These are phyloP conservation scores for Glossophaga mutica DNA, from an alignment of 2,797 vertebrate species.

Conservation along the genomic window DNA sequence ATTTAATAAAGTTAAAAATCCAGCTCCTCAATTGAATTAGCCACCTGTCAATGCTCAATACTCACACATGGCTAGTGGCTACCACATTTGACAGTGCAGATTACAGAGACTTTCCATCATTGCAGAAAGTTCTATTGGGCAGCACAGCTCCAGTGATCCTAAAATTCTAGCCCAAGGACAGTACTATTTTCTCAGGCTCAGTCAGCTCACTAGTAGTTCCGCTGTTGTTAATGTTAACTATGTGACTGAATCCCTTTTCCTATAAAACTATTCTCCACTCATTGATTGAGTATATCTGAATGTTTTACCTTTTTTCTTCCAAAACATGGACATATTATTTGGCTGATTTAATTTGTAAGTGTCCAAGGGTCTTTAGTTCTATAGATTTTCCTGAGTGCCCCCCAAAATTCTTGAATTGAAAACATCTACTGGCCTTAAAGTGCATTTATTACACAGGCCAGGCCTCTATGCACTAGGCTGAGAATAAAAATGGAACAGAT, in stretches of 20 bases:
- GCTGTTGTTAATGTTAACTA: neutral
- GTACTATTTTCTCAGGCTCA: slow-evolving; percentile 41
- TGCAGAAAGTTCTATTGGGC: neutral
- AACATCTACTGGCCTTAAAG: neutral
- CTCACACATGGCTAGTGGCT: neutral
- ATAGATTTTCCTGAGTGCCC: neutral
- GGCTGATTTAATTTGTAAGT: neutral
- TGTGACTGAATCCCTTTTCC: slow-evolving; percentile 58
- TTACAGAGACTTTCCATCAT: neutral
- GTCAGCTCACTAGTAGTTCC: neutral
- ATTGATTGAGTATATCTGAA: slow-evolving; percentile 43
- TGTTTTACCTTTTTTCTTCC: slow-evolving; percentile 55
- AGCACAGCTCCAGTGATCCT: neutral
- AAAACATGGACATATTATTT: neutral
- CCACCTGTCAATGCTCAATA: neutral
- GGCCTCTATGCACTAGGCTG: neutral
- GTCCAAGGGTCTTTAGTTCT: slow-evolving; percentile 1
- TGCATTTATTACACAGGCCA: neutral
- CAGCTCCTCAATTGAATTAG: neutral
- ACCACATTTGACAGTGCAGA: neutral
- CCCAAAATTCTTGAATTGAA: slow-evolving; percentile 50
- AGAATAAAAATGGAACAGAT: slow-evolving; percentile 1
- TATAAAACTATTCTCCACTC: slow-evolving; percentile 17
- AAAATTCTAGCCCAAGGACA: neutral
- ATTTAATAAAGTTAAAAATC: slow-evolving; percentile 6